These are phyloP conservation scores for Branchellion lobata DNA, from an alignment of 2,888 invertebrate genomes.

Conservation along the genomic window DNA sequence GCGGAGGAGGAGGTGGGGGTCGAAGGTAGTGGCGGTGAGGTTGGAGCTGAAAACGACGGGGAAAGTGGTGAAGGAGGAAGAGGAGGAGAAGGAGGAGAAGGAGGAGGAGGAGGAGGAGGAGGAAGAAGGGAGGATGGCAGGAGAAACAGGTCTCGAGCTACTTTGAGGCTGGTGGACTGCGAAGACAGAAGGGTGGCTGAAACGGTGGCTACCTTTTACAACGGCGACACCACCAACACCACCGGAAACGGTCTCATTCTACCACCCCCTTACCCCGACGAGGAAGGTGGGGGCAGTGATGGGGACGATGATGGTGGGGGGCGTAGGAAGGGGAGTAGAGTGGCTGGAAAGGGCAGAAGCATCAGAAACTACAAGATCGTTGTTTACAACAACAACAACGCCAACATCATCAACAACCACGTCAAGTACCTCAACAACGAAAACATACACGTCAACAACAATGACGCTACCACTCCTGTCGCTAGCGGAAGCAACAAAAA, in stretches of 20 bases:
- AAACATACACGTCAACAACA: not conserved
- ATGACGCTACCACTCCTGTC: not conserved
- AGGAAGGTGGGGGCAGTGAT: not conserved
- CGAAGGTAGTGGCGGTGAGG: not conserved
- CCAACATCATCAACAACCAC: not conserved
- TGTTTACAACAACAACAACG: conserved; percentile 14
- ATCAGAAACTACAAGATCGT: conserved; percentile 12
- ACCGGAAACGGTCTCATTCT: conserved; percentile 35
- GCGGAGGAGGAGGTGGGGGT: not conserved
- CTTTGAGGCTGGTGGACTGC: conserved; percentile 27
- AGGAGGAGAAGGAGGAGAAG: not conserved
- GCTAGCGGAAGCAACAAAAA: not conserved
- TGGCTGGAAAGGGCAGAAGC: not conserved
- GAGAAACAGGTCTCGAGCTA: not conserved
- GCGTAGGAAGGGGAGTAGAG: not conserved
- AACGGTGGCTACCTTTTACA: conserved; percentile 19
- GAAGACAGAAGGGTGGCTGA: conserved; percentile 23
- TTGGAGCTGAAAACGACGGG: not conserved
- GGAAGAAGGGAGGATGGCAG: not conserved
- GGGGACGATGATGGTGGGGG: not conserved
- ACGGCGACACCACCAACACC: conserved; percentile 8
- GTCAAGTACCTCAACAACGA: not conserved
- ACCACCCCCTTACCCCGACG: conserved; percentile 28
- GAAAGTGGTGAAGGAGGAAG: not conserved
- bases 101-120: not conserved